Evolutionary conservation across 2,797 vertebrate species (phyloP).

Genomic region (Coregonus suidteri): DNA sequence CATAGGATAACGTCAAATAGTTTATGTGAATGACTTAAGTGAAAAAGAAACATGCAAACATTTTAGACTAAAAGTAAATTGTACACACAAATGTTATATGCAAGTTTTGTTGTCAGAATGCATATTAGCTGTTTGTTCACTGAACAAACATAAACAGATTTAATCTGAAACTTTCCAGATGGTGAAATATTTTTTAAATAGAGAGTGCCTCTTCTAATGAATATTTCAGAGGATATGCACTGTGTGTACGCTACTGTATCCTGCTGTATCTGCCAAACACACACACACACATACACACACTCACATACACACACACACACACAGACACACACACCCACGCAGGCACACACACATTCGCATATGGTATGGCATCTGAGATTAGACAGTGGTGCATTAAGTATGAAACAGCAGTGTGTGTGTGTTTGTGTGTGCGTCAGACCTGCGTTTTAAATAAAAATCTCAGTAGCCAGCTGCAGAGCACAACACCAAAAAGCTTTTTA

Average conservation of each 20-base stretch:
- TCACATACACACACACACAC: background rate
- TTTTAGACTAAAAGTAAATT: background rate
- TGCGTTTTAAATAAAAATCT: slow-evolving; percentile 61
- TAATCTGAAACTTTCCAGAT: slow-evolving; percentile 1
- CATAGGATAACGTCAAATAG: too few species aligned
- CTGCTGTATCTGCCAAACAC: background rate
- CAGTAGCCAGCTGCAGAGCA: slow-evolving; percentile 44
- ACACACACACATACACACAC: background rate
- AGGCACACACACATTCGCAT: background rate
- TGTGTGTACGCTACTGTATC: background rate
- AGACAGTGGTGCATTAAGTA: slow-evolving; percentile 9
- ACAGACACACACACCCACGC: background rate
- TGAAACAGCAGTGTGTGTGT: slow-evolving; percentile 26
- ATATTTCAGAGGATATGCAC: slow-evolving; percentile 4
- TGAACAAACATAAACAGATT: background rate
- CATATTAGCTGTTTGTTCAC: background rate
- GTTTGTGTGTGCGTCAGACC: slow-evolving; percentile 40
- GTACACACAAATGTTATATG: background rate
- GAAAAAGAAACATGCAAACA: too few species aligned
- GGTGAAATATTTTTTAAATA: background rate
- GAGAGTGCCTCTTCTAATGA: background rate
- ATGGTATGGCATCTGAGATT: background rate
- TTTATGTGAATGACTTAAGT: too few species aligned
- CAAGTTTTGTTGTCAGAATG: background rate
- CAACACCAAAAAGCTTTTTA: slow-evolving; percentile 66